phyloP scores from a whole-genome alignment of 2,113 vertebrate species.

The Ciconia stormi region DNA sequence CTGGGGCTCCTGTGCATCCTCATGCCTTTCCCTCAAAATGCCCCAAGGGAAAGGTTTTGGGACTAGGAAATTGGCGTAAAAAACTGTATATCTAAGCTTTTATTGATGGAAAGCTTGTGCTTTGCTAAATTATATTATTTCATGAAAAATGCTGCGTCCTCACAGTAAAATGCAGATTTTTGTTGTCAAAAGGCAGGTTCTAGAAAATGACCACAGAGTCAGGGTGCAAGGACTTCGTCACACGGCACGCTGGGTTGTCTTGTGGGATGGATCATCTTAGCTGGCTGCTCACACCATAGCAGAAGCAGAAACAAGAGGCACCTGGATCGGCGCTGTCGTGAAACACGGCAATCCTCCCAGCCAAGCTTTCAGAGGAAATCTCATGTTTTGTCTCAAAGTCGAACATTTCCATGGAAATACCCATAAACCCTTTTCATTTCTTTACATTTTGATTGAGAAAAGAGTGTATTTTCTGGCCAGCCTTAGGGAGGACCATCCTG shows the following conservation, averaged over 20 bases:
- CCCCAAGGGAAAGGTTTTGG: neutral
- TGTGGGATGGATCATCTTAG: neutral
- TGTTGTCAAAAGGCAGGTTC: neutral
- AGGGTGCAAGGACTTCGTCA: neutral
- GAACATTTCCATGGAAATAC: neutral
- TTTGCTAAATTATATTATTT: neutral
- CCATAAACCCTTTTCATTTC: neutral
- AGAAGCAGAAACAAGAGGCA: neutral
- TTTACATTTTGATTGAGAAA: neutral
- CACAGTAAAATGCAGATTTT: neutral
- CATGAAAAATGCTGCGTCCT: neutral
- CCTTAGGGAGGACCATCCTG: neutral
- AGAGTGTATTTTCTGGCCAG: neutral
- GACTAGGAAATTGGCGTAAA: neutral
- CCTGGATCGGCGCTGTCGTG: neutral
- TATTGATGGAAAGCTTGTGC: neutral
- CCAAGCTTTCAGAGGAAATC: neutral
- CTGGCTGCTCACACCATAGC: neutral
- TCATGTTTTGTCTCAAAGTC: neutral
- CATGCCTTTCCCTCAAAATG: neutral
- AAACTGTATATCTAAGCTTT: neutral
- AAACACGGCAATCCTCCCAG: neutral
- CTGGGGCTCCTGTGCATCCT: neutral
- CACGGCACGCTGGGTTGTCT: neutral
- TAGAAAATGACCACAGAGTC: neutral